phyloP scores from a whole-genome alignment of 2,113 vertebrate species.

The Dermatemys mawii region DNA sequence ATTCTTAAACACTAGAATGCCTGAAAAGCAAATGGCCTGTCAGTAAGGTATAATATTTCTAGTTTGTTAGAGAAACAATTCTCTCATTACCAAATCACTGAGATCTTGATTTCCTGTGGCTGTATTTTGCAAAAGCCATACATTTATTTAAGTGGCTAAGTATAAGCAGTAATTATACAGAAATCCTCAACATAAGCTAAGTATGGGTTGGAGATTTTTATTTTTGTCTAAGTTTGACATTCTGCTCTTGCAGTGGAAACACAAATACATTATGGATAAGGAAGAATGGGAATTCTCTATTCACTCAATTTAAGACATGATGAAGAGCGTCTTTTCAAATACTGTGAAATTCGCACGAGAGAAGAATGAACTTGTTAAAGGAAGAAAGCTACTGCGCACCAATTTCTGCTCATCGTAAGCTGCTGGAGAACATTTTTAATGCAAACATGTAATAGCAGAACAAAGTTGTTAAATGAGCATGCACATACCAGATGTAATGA shows the following conservation, averaged over 20 bases:
- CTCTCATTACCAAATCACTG: not conserved
- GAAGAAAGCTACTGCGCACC: not conserved
- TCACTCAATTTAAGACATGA: not conserved
- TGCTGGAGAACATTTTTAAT: not conserved
- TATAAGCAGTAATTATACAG: not conserved
- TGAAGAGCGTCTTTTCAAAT: not conserved
- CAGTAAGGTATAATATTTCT: not conserved
- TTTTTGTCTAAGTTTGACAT: not conserved
- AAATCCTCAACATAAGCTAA: not conserved
- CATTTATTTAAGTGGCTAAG: not conserved
- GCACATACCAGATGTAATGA: conserved; percentile 21
- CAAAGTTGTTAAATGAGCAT: conserved; percentile 7
- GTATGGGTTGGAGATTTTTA: not conserved
- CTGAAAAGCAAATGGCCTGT: not conserved
- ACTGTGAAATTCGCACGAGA: not conserved
- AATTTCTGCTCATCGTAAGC: not conserved
- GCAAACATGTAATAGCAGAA: not conserved
- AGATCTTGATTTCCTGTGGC: not conserved
- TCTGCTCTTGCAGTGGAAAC: not conserved
- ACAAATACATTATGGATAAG: not conserved
- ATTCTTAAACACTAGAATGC: not conserved
- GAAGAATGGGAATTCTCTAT: not conserved
- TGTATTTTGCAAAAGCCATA: not conserved
- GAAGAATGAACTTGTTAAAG: not conserved
- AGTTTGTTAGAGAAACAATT: not conserved